A percentile compares a stretch with the other conserved stretches of the same genome.
phyloP scores from a whole-genome alignment of 2,113 vertebrate genomes.

The Nannobrachium achirus region DNA sequence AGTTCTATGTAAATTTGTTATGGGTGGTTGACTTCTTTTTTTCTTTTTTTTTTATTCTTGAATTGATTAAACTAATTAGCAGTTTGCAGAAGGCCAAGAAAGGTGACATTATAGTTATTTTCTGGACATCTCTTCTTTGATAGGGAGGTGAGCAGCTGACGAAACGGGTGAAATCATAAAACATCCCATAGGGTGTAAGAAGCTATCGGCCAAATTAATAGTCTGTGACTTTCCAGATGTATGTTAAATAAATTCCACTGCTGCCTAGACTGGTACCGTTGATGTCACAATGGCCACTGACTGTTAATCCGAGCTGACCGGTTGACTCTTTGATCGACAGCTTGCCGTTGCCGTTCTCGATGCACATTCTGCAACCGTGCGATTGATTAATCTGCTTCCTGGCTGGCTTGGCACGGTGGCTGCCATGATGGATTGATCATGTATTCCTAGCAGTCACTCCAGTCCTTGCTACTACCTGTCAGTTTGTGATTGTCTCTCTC shows the following conservation, averaged over 20 bases:
- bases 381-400: constrained; percentile 44
- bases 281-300: constrained; percentile 30
- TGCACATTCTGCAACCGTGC: constrained; percentile 40
- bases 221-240: neutral
- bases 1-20: no score
- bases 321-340: constrained; percentile 22
- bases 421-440: constrained; percentile 55
- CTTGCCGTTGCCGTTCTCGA: constrained; percentile 24
- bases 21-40: no score
- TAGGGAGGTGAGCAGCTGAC: neutral
- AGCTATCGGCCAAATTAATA: neutral
- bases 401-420: constrained; percentile 45
- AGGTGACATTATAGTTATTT: no score
- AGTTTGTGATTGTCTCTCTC: constrained; percentile 29
- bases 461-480: constrained; percentile 15
- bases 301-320: constrained; percentile 39
- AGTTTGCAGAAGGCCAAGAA: no score
- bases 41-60: no score
- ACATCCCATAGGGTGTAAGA: neutral
- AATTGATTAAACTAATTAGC: no score
- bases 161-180: neutral
- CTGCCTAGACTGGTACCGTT: constrained; percentile 56
- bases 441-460: constrained; percentile 18
- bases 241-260: neutral
- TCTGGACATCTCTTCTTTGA: no score